phyloP scores from a whole-genome alignment of 2,888 invertebrate species.

The Trissoscelio sp. region DNA sequence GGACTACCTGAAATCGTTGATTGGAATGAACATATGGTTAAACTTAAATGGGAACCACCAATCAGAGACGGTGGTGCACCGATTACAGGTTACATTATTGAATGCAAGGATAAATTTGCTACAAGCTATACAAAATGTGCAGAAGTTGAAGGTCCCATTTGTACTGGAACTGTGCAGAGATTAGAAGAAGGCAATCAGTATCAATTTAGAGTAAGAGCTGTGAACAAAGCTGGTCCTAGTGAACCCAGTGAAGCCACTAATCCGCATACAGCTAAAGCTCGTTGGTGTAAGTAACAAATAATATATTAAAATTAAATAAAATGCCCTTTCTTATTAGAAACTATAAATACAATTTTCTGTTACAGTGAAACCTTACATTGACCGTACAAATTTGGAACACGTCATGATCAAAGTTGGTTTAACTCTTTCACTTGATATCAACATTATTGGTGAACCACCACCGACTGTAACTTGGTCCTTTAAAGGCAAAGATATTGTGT shows the following conservation, averaged over 20 bases:
- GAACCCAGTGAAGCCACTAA: slow-evolving; percentile 96
- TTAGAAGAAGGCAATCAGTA: slow-evolving; percentile 94
- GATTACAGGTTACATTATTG: slow-evolving; percentile 95
- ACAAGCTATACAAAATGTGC: slow-evolving; percentile 94
- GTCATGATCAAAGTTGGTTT: slow-evolving; percentile 94
- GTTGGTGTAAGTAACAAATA: slow-evolving; percentile 89
- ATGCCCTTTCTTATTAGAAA: background rate
- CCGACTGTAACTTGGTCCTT: slow-evolving; percentile 96
- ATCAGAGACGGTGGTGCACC: slow-evolving; percentile 96
- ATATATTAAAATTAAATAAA: background rate
- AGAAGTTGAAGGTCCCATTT: slow-evolving; percentile 94
- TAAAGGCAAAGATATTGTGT: slow-evolving; percentile 88
- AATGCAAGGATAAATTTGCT: slow-evolving; percentile 98
- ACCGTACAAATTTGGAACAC: slow-evolving; percentile 94
- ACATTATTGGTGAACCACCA: slow-evolving; percentile 96
- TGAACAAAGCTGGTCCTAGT: slow-evolving; percentile 97
- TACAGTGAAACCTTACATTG: slow-evolving; percentile 96
- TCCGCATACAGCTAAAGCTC: slow-evolving; percentile 94
- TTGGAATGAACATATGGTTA: slow-evolving; percentile 95
- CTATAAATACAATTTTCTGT: slow-evolving; percentile 17
- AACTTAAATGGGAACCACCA: slow-evolving; percentile 95
- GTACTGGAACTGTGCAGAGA: slow-evolving; percentile 94
- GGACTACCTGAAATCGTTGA: slow-evolving; percentile 96
- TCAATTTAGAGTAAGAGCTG: slow-evolving; percentile 93
- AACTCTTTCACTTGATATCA: slow-evolving; percentile 93